Percentiles rank a stretch among this genome's conserved stretches.
phyloP scores from a whole-genome alignment of 2,113 vertebrate species.

The Phrynosoma platyrhinos region DNA sequence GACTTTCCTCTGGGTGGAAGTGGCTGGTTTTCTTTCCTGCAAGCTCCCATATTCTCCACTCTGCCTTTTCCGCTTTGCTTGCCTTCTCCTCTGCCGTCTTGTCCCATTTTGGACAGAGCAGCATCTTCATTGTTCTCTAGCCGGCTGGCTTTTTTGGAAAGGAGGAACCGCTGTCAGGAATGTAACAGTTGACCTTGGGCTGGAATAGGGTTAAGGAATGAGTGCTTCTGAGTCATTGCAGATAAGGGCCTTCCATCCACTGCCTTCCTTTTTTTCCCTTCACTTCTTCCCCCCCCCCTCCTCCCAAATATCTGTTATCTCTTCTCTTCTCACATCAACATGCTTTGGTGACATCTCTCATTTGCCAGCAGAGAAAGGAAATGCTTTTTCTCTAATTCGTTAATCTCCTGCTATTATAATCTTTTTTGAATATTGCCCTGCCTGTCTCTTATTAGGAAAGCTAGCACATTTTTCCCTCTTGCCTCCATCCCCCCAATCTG shows the following conservation, averaged over 20 bases:
- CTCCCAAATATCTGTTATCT: conserved; percentile 77
- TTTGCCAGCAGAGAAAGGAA: conserved; percentile 66
- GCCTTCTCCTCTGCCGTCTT: no score
- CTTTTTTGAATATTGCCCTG: conserved; percentile 30
- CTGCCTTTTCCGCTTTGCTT: no score
- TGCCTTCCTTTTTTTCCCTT: conserved; percentile 20
- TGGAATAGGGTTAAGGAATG: conserved; percentile 78
- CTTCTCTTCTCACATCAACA: conserved; percentile 72
- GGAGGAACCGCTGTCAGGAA: conserved; percentile 60
- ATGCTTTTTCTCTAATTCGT: conserved; percentile 59
- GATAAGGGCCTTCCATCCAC: conserved; percentile 70
- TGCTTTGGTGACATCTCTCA: conserved; percentile 73
- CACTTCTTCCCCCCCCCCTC: not conserved
- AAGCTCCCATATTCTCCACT: no score
- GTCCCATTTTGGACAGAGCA: conserved; percentile 33
- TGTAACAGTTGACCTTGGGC: conserved; percentile 76
- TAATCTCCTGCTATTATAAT: conserved; percentile 65
- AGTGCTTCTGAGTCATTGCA: conserved; percentile 72
- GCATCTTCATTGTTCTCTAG: conserved; percentile 62
- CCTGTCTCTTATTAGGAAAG: not conserved
- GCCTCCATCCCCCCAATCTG: not conserved
- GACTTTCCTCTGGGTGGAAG: no score
- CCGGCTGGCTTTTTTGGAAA: conserved; percentile 56
- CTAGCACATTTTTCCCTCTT: not conserved
- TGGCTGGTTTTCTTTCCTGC: no score